These are phyloP conservation scores for Drosophila nigromelanica DNA, from an alignment of 1,140 invertebrate species.

Conservation along the genomic window DNA sequence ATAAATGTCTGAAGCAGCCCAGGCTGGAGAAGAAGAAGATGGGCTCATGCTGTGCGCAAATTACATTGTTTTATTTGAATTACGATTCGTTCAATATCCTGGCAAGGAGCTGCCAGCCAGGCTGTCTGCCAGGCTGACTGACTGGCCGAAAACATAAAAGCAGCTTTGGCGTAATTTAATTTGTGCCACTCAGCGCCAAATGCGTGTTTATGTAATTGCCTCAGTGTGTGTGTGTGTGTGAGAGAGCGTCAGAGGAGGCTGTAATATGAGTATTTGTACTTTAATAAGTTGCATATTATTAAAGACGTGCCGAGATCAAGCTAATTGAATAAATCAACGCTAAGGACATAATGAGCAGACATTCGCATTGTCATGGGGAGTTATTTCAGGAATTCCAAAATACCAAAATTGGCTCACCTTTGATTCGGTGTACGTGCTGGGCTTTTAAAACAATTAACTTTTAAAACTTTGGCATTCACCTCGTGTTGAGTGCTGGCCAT, in stretches of 20 bases:
- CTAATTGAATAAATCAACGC: slow-evolving; percentile 28
- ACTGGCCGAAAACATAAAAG: slow-evolving; percentile 60
- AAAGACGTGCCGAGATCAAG: slow-evolving; percentile 15
- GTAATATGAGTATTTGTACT: slow-evolving; percentile 25
- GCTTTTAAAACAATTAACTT: slow-evolving; percentile 72
- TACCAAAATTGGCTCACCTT: slow-evolving; percentile 29
- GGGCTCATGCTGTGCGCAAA: slow-evolving; percentile 40
- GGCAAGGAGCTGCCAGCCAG: slow-evolving; percentile 18
- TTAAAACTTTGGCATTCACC: slow-evolving; percentile 51
- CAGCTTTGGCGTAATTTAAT: slow-evolving; percentile 77
- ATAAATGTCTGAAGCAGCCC: slow-evolving; percentile 13
- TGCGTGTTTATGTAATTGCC: slow-evolving; percentile 74
- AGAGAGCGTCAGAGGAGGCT: slow-evolving; percentile 5
- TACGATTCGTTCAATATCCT: slow-evolving; percentile 62
- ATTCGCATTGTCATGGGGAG: slow-evolving; percentile 5
- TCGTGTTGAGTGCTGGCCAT: not conserved
- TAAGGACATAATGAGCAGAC: slow-evolving; percentile 4
- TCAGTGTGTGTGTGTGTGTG: slow-evolving; percentile 15
- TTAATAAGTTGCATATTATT: slow-evolving; percentile 34
- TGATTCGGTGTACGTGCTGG: slow-evolving; percentile 42
- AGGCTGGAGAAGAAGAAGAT: not conserved
- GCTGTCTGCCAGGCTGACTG: not conserved
- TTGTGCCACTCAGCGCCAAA: slow-evolving; percentile 64
- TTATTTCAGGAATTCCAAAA: not conserved
- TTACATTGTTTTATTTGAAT: slow-evolving; percentile 81